Percentiles rank a stretch among this genome's conserved stretches.
phyloP scores from a whole-genome alignment of 2,888 invertebrate genomes.

The Melieria omissa region DNA sequence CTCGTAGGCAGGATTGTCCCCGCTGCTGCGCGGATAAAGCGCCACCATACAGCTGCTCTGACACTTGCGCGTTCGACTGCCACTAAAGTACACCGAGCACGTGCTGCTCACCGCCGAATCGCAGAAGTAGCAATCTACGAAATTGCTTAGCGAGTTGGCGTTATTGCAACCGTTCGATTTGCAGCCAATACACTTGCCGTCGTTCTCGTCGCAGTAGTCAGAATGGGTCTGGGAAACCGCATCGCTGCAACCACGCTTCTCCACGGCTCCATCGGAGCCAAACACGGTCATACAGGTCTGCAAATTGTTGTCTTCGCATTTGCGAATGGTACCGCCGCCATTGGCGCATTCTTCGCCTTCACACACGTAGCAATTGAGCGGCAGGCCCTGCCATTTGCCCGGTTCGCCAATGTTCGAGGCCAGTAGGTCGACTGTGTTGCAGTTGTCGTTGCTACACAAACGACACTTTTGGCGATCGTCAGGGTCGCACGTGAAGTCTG shows the following conservation, averaged over 20 bases:
- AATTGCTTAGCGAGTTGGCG: slow-evolving; percentile 47
- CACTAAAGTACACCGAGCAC: slow-evolving; percentile 44
- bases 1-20: slow-evolving; percentile 53
- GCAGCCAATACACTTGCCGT: slow-evolving; percentile 52
- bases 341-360: slow-evolving; percentile 47
- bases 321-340: slow-evolving; percentile 26
- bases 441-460: slow-evolving; percentile 52
- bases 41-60: slow-evolving; percentile 57
- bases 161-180: slow-evolving; percentile 61
- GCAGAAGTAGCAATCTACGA: slow-evolving; percentile 57
- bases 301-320: slow-evolving; percentile 54
- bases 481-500: slow-evolving; percentile 52
- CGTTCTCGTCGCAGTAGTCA: slow-evolving; percentile 53
- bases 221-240: slow-evolving; percentile 42
- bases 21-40: slow-evolving; percentile 54
- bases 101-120: slow-evolving; percentile 49
- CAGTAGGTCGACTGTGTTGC: slow-evolving; percentile 53
- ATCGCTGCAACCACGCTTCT: slow-evolving; percentile 59
- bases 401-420: slow-evolving; percentile 53
- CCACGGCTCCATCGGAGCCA: slow-evolving; percentile 45
- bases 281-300: slow-evolving; percentile 61
- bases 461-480: slow-evolving; percentile 50
- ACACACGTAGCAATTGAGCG: slow-evolving; percentile 56
- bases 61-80: slow-evolving; percentile 46
- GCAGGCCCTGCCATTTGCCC: slow-evolving; percentile 61